These are phyloP conservation scores for Apodemia hepburni DNA, from an alignment of 2,888 invertebrate genomes.

Conservation along the genomic window DNA sequence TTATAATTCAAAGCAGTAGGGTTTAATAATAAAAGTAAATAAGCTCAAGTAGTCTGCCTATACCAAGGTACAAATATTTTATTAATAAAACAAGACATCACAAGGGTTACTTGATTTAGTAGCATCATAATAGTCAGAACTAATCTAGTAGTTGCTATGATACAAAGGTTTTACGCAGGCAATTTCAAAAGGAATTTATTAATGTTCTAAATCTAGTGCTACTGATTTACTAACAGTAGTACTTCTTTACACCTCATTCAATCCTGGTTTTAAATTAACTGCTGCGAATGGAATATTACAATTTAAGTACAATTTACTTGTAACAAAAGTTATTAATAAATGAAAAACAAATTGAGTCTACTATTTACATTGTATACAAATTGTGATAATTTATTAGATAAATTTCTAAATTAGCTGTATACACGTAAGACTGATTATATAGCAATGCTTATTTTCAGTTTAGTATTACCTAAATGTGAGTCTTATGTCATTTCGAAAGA, in stretches of 20 bases:
- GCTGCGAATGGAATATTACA: neutral
- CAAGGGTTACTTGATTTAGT: too few species aligned
- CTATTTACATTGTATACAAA: slow-evolving; percentile 1
- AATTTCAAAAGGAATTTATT: too few species aligned
- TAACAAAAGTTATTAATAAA: neutral
- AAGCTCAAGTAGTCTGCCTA: too few species aligned
- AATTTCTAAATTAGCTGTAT: neutral
- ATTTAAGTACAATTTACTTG: neutral
- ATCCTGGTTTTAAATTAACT: neutral
- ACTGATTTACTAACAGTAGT: neutral
- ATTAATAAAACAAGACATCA: too few species aligned
- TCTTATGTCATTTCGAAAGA: neutral
- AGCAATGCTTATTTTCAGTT: neutral
- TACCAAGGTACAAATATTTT: too few species aligned
- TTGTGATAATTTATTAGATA: neutral
- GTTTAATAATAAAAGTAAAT: too few species aligned
- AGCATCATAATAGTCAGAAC: too few species aligned
- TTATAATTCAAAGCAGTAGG: neutral
- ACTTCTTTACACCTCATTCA: too few species aligned
- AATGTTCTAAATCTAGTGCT: neutral
- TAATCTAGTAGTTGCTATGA: too few species aligned
- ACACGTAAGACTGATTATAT: neutral
- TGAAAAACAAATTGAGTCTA: neutral
- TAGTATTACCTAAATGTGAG: neutral
- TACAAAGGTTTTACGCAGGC: too few species aligned